Evolutionary conservation across 2,888 invertebrate species (phyloP).

Genomic region (Parasteatoda lunata): DNA sequence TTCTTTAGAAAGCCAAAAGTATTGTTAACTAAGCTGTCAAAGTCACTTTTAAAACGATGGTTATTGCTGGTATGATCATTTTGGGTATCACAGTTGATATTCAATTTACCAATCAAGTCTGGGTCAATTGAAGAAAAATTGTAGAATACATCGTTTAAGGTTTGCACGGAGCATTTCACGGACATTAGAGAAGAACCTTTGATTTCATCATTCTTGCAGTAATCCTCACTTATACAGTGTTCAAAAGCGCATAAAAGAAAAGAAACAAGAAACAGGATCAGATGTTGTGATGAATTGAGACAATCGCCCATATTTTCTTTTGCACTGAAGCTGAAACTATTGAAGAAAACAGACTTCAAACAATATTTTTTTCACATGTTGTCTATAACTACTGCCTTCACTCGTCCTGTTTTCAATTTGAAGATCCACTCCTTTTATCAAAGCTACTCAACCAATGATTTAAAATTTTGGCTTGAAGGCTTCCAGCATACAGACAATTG

Average conservation of each 20-base stretch:
- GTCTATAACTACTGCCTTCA: no score
- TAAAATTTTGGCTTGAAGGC: no score
- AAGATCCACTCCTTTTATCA: no score
- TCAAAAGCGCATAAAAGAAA: no score
- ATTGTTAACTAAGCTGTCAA: slow-evolving; percentile 69
- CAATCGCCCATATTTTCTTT: no score
- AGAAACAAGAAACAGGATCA: slow-evolving; percentile 19
- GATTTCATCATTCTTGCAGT: background rate
- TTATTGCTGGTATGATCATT: background rate
- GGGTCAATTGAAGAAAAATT: slow-evolving; percentile 89
- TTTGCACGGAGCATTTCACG: slow-evolving; percentile 66
- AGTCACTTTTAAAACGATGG: slow-evolving; percentile 50
- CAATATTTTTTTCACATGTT: no score
- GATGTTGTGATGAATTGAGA: background rate
- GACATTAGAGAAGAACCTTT: slow-evolving; percentile 42
- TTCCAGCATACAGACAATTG: no score
- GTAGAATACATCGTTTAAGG: slow-evolving; percentile 82
- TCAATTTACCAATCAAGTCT: slow-evolving; percentile 86
- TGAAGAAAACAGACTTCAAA: no score
- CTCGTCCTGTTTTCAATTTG: no score
- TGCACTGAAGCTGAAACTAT: no score
- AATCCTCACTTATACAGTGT: no score
- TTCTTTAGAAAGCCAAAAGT: slow-evolving; percentile 78
- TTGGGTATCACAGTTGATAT: slow-evolving; percentile 80
- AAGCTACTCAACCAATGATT: no score